Conservation (phyloP, 1,140 invertebrate genomes). For the Colletes latitarsis region DNA sequence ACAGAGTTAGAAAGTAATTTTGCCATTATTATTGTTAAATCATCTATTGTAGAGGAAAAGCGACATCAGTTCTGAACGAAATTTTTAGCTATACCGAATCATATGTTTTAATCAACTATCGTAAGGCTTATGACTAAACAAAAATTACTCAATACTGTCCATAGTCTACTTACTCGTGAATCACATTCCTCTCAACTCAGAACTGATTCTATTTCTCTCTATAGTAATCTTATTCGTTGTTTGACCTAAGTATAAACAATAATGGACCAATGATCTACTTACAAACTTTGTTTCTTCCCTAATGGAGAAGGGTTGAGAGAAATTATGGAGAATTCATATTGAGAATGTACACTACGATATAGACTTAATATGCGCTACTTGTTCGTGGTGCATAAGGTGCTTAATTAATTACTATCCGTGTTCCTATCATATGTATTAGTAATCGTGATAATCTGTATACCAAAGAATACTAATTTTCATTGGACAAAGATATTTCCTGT, state of each 20-base stretch:
- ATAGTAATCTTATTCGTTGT: background rate
- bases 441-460: background rate
- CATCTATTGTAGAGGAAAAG: background rate
- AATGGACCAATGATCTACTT: slow-evolving; percentile 63
- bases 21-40: background rate
- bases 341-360: background rate
- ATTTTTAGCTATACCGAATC: no score
- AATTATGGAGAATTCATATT: slow-evolving; percentile 6
- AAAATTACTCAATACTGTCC: no score
- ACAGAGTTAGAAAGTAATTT: background rate
- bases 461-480: slow-evolving; percentile 18
- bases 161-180: no score
- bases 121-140: no score
- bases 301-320: background rate
- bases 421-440: slow-evolving; percentile 38
- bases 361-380: slow-evolving; percentile 15
- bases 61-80: no score
- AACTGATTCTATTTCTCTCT: no score
- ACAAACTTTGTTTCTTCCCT: background rate
- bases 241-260: slow-evolving; percentile 34
- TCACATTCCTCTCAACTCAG: no score
- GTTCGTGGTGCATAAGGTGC: slow-evolving; percentile 31
- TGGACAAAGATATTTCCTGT: slow-evolving; percentile 9
- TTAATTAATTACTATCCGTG: slow-evolving; percentile 43
- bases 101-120: no score